Evolutionary conservation across 2,888 invertebrate genomes (phyloP), one percentile per base, ranked within the genome.

Genomic region (Prosapia bicincta): DNA sequence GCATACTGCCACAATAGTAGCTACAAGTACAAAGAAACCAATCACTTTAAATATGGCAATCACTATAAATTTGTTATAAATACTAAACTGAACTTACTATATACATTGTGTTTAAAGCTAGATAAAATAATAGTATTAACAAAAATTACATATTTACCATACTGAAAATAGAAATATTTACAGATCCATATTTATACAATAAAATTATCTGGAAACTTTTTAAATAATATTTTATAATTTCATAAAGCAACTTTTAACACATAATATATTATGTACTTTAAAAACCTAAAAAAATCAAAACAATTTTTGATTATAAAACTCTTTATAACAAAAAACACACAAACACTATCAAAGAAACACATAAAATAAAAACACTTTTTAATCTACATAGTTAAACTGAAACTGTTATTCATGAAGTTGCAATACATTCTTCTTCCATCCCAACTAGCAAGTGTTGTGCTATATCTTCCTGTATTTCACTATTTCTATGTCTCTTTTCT

Each of bases 251-350:
- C 3, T 54, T 38, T 54, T 54, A 54, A 54, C 54, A 54, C 54
- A 54, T 5, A 10, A 20, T 54, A 54, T 54, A 54, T 54, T 54
- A 20, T 54, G 20, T 54, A 20, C 13, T 54, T 20, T 54, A 54
- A 54, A 54, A 54, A 54, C 54, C 20, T 54, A 54, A 54, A 54
- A 20, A 54, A 54, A 54, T 54, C 54, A 54, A 54, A 54, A 54
- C 54, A 54, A 54, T 20, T 54, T 54, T 54, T 54, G 54, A 54
- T 54, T 54, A 54, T 54, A 54, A 54, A 54, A 54, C 54, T 54
- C 54, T 54, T 38, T 54, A 54, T 54, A 54, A 54, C 54, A 54
- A 54, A 54, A n/a, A 54, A 54, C 54, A 54, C 54, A 54, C 54
- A 54, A 20, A 54, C 54, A 20, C 54, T 54, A 30, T 30, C 6